Percentiles rank a stretch among this genome's conserved stretches.
Evolutionary conservation across 2,113 vertebrate species (phyloP).

Genomic region (Spea bombifrons): DNA sequence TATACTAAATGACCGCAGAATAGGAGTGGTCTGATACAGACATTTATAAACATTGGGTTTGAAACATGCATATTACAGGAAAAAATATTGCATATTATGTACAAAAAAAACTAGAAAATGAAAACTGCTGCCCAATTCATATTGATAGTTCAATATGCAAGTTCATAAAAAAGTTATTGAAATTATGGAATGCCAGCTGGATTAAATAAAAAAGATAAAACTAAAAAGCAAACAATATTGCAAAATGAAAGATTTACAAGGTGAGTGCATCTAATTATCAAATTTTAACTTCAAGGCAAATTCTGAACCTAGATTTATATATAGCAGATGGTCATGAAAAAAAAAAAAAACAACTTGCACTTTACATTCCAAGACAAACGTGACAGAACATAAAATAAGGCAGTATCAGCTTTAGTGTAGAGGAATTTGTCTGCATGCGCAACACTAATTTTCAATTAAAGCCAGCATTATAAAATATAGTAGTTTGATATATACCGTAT

Average conservation of each 20-base stretch:
- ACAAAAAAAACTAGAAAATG: not conserved
- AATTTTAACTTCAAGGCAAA: not conserved
- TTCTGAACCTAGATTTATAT: not conserved
- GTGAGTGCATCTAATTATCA: not conserved
- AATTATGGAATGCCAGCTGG: conserved; percentile 1
- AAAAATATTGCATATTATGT: not conserved
- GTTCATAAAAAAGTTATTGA: not conserved
- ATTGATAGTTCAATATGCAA: not conserved
- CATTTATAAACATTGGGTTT: no score
- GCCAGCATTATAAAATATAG: no score
- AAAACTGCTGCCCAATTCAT: not conserved
- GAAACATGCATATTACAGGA: not conserved
- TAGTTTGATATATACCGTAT: no score
- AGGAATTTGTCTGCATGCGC: no score
- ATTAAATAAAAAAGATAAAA: conserved; percentile 1
- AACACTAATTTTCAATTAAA: no score
- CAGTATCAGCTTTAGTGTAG: not conserved
- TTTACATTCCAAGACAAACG: not conserved
- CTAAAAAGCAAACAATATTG: not conserved
- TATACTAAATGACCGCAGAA: no score
- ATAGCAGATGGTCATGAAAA: not conserved
- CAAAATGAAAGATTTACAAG: not conserved
- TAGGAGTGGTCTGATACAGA: no score
- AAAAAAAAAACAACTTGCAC: not conserved
- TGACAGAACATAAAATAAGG: not conserved